Percentiles rank a stretch among this genome's conserved stretches.
phyloP scores from a whole-genome alignment of 2,888 invertebrate species.

The Cataglyphis albicans region DNA sequence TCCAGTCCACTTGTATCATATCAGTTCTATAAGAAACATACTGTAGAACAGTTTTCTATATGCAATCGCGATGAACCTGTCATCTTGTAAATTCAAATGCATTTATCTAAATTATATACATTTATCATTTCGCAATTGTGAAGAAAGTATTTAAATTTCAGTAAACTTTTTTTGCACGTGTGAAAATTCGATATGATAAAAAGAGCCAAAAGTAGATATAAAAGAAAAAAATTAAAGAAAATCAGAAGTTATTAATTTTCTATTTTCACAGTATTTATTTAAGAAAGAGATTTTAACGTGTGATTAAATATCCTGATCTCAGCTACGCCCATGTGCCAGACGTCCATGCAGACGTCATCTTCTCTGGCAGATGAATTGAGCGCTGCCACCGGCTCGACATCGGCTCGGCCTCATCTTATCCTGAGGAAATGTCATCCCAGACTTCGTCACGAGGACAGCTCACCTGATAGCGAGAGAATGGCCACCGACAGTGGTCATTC shows the following conservation, averaged over 20 bases:
- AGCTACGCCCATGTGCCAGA: constrained; percentile 72
- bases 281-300: neutral
- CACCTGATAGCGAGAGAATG: constrained; percentile 94
- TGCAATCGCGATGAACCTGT: neutral
- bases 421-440: constrained; percentile 82
- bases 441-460: constrained; percentile 90
- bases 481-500: constrained; percentile 96
- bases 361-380: constrained; percentile 91
- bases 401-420: constrained; percentile 80
- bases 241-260: neutral
- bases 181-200: neutral
- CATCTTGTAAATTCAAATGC: neutral
- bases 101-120: neutral
- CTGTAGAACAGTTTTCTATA: constrained; percentile 27
- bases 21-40: constrained; percentile 44
- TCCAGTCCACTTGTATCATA: constrained; percentile 60
- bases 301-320: constrained; percentile 1
- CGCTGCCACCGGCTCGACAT: constrained; percentile 84
- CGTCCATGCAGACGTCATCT: constrained; percentile 84
- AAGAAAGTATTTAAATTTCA: neutral
- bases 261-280: neutral
- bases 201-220: neutral
- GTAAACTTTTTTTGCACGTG: neutral
- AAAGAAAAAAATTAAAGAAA: neutral
- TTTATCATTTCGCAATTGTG: neutral